Evolutionary conservation across 2,888 invertebrate genomes (phyloP).

Genomic region (Creontiades dilutus): DNA sequence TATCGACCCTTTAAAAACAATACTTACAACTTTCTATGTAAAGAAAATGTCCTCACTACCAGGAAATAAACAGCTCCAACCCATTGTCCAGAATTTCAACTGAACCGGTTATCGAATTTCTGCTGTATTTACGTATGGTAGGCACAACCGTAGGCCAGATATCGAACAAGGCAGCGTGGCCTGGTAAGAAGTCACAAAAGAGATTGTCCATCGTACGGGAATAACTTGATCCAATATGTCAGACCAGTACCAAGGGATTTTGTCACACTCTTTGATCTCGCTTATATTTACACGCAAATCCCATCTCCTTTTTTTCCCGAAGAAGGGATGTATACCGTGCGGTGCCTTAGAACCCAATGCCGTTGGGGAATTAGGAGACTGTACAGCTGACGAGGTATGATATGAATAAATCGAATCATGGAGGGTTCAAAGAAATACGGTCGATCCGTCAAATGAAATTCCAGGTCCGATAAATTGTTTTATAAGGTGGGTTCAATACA

Average conservation of each 20-base stretch:
- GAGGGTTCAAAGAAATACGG: constrained; percentile 15
- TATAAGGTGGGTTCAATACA: too few relatives aligned
- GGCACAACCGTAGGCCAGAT: too few relatives aligned
- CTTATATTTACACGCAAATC: constrained; percentile 28
- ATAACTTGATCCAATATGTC: neutral
- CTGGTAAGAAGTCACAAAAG: neutral
- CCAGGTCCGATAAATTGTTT: neutral
- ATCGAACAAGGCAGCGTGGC: neutral
- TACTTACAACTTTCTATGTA: too few relatives aligned
- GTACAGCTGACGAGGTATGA: neutral
- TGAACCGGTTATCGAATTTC: too few relatives aligned
- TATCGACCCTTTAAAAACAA: too few relatives aligned
- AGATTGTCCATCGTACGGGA: neutral
- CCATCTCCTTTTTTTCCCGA: neutral
- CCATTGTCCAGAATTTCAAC: too few relatives aligned
- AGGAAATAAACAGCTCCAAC: too few relatives aligned
- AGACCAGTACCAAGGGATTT: constrained; percentile 6
- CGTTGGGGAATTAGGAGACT: constrained; percentile 15
- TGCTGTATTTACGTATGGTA: too few relatives aligned
- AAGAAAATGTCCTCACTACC: too few relatives aligned
- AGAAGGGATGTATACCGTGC: neutral
- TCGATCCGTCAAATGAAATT: neutral
- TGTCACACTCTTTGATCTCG: constrained; percentile 21
- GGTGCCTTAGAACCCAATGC: neutral
- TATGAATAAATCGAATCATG: constrained; percentile 13